These are phyloP conservation scores for Arenaria interpres DNA, from an alignment of 2,113 vertebrate species.

Conservation along the genomic window DNA sequence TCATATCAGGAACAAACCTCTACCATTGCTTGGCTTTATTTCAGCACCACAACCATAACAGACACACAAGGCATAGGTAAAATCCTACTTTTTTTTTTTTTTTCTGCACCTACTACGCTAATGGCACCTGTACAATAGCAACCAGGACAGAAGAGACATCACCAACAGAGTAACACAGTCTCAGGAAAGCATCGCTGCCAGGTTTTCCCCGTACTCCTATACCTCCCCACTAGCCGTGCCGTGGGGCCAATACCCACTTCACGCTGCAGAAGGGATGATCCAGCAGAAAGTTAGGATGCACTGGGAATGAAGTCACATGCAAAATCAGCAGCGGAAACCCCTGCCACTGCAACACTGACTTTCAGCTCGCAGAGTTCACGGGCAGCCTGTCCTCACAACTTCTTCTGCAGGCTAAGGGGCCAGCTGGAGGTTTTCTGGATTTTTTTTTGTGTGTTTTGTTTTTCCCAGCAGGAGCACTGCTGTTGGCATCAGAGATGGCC, in stretches of 20 bases:
- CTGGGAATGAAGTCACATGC: slow-evolving; percentile 49
- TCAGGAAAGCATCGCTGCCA: background rate
- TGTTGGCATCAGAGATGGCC: slow-evolving; percentile 60
- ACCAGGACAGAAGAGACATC: slow-evolving; percentile 3
- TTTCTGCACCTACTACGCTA: background rate
- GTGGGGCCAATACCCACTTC: background rate
- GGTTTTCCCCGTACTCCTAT: background rate
- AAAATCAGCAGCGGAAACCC: slow-evolving; percentile 25
- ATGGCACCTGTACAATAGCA: slow-evolving; percentile 5
- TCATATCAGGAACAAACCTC: background rate
- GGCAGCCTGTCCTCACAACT: slow-evolving; percentile 46
- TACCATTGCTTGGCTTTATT: slow-evolving; percentile 3
- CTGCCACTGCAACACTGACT: slow-evolving; percentile 24
- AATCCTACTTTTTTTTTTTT: background rate
- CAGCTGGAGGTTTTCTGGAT: slow-evolving; percentile 39
- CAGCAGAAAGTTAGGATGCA: slow-evolving; percentile 44
- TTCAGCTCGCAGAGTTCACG: slow-evolving; percentile 42
- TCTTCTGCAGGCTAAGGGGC: slow-evolving; percentile 44
- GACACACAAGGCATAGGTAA: background rate
- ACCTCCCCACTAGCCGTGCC: background rate
- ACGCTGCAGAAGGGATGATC: slow-evolving; percentile 17
- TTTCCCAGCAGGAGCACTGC: slow-evolving; percentile 20
- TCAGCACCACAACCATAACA: background rate
- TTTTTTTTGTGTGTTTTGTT: background rate
- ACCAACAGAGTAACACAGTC: background rate